These are phyloP conservation scores for Elegia similella DNA, from an alignment of 2,888 invertebrate species.

Conservation along the genomic window DNA sequence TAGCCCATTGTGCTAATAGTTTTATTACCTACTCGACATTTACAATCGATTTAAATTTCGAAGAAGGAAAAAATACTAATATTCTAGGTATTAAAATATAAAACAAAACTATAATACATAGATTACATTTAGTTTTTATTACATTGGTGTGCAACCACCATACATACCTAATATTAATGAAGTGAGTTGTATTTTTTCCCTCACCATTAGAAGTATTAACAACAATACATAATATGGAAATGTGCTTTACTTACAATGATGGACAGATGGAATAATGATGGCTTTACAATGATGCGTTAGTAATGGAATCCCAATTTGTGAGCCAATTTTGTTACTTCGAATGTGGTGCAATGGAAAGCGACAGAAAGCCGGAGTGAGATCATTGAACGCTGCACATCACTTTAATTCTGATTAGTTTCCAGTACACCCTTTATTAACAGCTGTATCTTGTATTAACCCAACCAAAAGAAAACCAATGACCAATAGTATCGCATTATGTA, in stretches of 20 bases:
- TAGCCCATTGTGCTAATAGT: too few species aligned
- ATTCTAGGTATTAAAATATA: neutral
- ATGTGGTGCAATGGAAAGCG: conserved; percentile 80
- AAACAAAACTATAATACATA: neutral
- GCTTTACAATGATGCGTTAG: conserved; percentile 80
- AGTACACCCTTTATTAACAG: conserved; percentile 77
- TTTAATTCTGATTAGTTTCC: conserved; percentile 75
- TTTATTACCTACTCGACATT: too few species aligned
- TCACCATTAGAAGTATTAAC: conserved; percentile 44
- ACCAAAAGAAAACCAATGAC: conserved; percentile 81
- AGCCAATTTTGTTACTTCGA: conserved; percentile 78
- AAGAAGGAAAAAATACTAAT: neutral
- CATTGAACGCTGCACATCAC: conserved; percentile 60
- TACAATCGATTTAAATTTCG: too few species aligned
- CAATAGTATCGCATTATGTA: conserved; percentile 76
- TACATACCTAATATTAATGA: neutral
- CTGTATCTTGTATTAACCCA: conserved; percentile 82
- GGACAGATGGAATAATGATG: conserved; percentile 73
- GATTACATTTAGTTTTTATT: neutral
- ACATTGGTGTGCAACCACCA: neutral
- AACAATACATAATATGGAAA: conserved; percentile 43
- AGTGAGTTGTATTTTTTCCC: conserved; percentile 37
- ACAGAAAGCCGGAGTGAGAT: conserved; percentile 73
- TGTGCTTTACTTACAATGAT: conserved; percentile 79
- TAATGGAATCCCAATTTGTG: conserved; percentile 79